phyloP scores from a whole-genome alignment of 2,888 invertebrate species.

The Argyresthia goedartella region DNA sequence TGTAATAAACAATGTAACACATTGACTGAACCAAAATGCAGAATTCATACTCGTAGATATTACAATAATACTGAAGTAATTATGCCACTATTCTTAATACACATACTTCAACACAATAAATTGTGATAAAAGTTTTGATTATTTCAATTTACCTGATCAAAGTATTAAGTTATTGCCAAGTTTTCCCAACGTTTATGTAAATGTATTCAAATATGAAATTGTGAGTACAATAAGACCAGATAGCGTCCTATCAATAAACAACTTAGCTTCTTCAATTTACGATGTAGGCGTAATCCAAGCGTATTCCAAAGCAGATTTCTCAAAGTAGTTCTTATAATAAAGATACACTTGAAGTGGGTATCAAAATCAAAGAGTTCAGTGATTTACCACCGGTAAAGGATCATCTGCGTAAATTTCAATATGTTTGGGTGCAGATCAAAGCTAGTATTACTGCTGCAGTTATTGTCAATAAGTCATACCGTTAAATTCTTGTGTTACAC shows the following conservation, averaged over 20 bases:
- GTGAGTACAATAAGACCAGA: not conserved
- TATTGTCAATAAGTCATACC: not conserved
- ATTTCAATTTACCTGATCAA: too few species aligned
- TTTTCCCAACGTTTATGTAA: not conserved
- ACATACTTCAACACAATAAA: too few species aligned
- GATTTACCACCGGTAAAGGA: not conserved
- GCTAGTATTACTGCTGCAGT: conserved; percentile 24
- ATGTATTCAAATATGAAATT: not conserved
- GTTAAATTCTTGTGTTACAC: not conserved
- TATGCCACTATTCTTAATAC: too few species aligned
- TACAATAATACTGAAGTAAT: too few species aligned
- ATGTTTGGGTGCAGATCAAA: conserved; percentile 37
- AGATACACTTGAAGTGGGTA: not conserved
- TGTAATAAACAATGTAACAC: too few species aligned
- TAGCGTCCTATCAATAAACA: not conserved
- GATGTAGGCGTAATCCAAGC: not conserved
- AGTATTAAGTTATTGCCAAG: not conserved
- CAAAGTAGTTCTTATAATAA: not conserved
- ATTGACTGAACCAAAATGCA: too few species aligned
- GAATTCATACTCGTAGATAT: too few species aligned
- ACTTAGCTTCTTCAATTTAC: not conserved
- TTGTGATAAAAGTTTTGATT: too few species aligned
- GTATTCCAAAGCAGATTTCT: not conserved
- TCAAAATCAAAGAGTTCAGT: not conserved
- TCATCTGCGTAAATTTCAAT: not conserved